These are phyloP conservation scores for zebrafish (Danio rerio) DNA, from an alignment of 2,113 vertebrate species.

Conservation along the genomic window GRCz12tu NC_133196.1:43886001-43886500, in stretches of 20 bases:
- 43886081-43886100: too few species aligned
- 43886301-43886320: slow-evolving; percentile 99
- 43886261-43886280: slow-evolving; percentile 95
- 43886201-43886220: too few species aligned
- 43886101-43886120: too few species aligned
- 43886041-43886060: too few species aligned
- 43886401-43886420: slow-evolving; percentile 97
- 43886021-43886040: too few species aligned
- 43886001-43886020: too few species aligned
- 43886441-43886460: slow-evolving; percentile 44
- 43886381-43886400: slow-evolving; percentile 96
- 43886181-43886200: not conserved
- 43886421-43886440: slow-evolving; percentile 98
- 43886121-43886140: too few species aligned
- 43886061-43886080: too few species aligned
- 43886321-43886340: slow-evolving; percentile 97
- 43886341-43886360: slow-evolving; percentile 96
- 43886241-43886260: slow-evolving; percentile 93
- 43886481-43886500: not conserved
- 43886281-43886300: slow-evolving; percentile 97
- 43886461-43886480: not conserved
- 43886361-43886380: slow-evolving; percentile 97
- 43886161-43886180: too few species aligned
- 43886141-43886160: too few species aligned
- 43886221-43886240: not conserved